A percentile compares a stretch with the other conserved stretches of the same genome.
phyloP scores from a whole-genome alignment of 1,140 invertebrate species.

The Aplysia californica region DNA sequence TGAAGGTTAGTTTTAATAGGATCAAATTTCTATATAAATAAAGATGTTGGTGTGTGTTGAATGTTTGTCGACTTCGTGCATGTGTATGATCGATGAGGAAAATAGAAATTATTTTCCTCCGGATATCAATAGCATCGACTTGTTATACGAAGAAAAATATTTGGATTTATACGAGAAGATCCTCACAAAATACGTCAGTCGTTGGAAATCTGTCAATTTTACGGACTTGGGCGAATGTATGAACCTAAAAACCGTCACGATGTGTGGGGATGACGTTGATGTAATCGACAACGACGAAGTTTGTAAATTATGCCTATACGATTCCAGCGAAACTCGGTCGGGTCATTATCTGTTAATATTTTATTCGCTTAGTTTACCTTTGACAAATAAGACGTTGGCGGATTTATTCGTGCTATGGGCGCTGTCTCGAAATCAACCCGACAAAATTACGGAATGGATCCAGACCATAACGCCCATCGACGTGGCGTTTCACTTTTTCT shows the following conservation, averaged over 20 bases:
- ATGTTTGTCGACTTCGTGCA: neutral
- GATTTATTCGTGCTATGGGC: neutral
- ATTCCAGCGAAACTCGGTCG: neutral
- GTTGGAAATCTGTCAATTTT: neutral
- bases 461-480: neutral
- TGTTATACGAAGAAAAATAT: neutral
- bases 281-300: neutral
- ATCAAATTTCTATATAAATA: no score
- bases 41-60: neutral
- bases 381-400: neutral
- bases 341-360: neutral
- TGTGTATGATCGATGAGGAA: neutral
- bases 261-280: neutral
- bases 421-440: neutral
- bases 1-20: no score
- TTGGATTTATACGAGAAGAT: neutral
- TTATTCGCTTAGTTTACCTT: neutral
- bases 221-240: neutral
- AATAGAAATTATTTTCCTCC: neutral
- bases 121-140: neutral
- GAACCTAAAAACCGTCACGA: neutral
- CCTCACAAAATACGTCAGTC: neutral
- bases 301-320: neutral
- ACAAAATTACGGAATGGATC: neutral
- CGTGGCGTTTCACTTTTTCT: neutral